Base-by-base conservation (phyloP, 1,140 invertebrate species). In the Aphaenogaster rudis region DNA sequence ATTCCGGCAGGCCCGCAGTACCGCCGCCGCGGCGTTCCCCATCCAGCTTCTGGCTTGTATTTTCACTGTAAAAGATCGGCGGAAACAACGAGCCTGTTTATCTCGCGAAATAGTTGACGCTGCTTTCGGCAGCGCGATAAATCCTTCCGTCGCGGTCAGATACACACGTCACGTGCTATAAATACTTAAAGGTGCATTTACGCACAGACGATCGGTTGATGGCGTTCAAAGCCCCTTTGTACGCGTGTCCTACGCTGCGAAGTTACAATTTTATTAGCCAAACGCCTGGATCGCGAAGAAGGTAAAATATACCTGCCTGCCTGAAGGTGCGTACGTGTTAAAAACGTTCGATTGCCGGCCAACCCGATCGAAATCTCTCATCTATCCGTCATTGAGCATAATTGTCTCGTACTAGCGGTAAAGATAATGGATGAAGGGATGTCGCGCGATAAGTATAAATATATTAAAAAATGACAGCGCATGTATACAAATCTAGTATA, bases 81-180 rank as follows among this genome's bases (percentile, higher is more conserved):
- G 69, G 69, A 86, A 85, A 90, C 88, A 90, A 90, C 76, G 89
- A 80, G 54, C 61, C 89, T 90, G 88, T 90, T 90, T 90, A 90
- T 88, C 89, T 57, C 89, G 67, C 33, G 80, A 42, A 90, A 90
- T 90, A 90, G 74, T 86, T 90, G 86, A 64, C 88, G 89, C 59
- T 59, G 86, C 88, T 90, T 90, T 90, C 89, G 89, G 86, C 89
- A 90, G 71, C 89, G 80, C 80, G 89, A 90, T 90, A 90, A 90
- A 90, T 90, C 86, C 89, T 90, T 85, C 64, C 67, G 69, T 72
- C 88, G 76, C 86, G 86, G 79, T 90, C 88, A 87, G 85, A 90
- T 90, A 76, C 89, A 71, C 88, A 77, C 89, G 89, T 90, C 86
- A 89, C 72, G 66, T 85, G 45, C 88, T 90, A 90, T 90, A 90